Conservation (phyloP, 2,888 invertebrate species). For the Marronus borbonicus region DNA sequence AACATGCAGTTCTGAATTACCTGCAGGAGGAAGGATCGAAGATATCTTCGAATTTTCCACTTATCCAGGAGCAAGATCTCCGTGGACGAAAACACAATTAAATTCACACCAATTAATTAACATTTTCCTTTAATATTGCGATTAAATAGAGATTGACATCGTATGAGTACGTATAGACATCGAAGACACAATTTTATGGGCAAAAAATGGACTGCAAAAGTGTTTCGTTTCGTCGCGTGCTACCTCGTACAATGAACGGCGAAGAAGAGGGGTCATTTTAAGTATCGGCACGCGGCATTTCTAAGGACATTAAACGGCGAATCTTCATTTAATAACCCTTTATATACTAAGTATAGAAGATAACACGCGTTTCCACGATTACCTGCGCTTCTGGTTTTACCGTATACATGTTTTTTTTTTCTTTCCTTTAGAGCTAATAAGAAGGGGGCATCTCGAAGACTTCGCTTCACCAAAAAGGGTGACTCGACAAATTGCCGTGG, state of each 20-base stretch:
- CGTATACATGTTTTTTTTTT: constrained; percentile 38
- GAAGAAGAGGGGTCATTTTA: constrained; percentile 52
- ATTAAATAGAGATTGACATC: background rate
- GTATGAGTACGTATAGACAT: background rate
- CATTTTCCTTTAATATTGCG: background rate
- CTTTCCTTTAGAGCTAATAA: background rate
- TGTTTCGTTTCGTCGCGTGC: constrained; percentile 54
- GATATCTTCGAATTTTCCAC: constrained; percentile 1
- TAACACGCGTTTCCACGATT: constrained; percentile 58
- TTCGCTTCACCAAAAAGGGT: constrained; percentile 18
- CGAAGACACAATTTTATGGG: background rate
- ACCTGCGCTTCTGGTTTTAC: constrained; percentile 57
- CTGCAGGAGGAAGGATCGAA: background rate
- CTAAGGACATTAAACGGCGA: constrained; percentile 56
- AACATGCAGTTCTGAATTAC: background rate
- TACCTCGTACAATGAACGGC: constrained; percentile 54
- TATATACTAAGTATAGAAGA: constrained; percentile 41
- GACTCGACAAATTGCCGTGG: background rate
- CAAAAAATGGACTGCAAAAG: constrained; percentile 3
- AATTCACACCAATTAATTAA: background rate
- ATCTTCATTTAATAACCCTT: constrained; percentile 65
- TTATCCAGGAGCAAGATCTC: background rate
- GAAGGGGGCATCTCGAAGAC: constrained; percentile 35
- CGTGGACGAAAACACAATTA: background rate
- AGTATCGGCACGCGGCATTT: constrained; percentile 56